Conservation (phyloP, 2,113 vertebrate species). For the Scortum barcoo region DNA sequence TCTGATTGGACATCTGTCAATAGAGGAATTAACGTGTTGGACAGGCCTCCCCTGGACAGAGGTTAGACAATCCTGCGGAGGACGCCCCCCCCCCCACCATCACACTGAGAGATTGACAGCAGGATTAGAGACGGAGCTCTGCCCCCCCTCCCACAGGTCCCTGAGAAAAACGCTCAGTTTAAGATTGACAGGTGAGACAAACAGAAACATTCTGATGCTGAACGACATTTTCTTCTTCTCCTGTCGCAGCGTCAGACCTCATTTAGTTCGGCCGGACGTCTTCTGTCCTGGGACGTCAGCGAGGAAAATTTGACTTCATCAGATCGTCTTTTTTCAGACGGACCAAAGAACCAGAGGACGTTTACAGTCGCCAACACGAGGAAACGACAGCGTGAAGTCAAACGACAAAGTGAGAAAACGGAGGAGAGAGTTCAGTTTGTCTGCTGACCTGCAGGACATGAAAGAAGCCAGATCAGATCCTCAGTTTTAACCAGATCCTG, state of each 20-base stretch:
- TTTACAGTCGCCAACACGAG: too few species aligned
- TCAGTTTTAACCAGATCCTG: not conserved
- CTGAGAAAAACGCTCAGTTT: constrained; percentile 37
- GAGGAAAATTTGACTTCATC: not conserved
- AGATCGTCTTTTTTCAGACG: not conserved
- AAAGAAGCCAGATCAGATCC: not conserved
- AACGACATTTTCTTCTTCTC: constrained; percentile 14
- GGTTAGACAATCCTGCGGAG: constrained; percentile 60
- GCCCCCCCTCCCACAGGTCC: constrained; percentile 8
- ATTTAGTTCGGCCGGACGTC: not conserved
- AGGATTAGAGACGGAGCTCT: constrained; percentile 76
- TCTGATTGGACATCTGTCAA: constrained; percentile 78
- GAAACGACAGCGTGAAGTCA: too few species aligned
- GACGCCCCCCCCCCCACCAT: constrained; percentile 29
- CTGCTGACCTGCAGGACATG: not conserved
- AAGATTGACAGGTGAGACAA: constrained; percentile 57
- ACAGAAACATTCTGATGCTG: constrained; percentile 22
- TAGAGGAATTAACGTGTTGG: constrained; percentile 72
- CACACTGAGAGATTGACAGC: constrained; percentile 69
- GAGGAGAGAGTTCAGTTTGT: too few species aligned
- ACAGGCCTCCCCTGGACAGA: constrained; percentile 43
- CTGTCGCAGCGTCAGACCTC: not conserved
- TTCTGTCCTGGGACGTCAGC: not conserved
- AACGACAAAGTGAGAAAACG: too few species aligned
- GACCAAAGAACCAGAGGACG: too few species aligned